Evolutionary conservation across 2,797 vertebrate genomes (phyloP), one percentile per base, ranked within the genome.

Genomic region (Menidia menidia): DNA sequence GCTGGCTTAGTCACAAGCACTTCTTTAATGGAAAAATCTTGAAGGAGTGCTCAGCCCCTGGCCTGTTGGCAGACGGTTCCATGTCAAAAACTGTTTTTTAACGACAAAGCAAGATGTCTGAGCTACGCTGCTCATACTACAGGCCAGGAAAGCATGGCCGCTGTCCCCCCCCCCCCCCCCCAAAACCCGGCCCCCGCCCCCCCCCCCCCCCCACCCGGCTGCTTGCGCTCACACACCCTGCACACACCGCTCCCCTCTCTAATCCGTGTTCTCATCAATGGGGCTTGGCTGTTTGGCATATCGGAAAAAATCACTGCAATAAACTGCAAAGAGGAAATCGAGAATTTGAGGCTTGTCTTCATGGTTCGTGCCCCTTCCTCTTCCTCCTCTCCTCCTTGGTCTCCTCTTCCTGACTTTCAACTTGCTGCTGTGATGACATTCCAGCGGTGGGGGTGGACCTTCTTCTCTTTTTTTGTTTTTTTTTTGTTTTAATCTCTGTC

Each of bases 401-500:
- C 77, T 87, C 77, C 69, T 84, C 83, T 89, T 78, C 78, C 83
- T 86, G 88, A 91, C 91, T 88, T 93, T 89, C 90, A 92, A 91
- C 90, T 92, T 93, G 88, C 87, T 81, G 90, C 89, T 89, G 82
- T 81, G 79, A 73, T 86, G 87, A 85, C 86, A 92, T 93, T 92
- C 93, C 94, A 92, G 88, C 64, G 75, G 69, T 75, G 77, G 77
- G 72, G 78, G 88, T 68, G 77, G 68, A 75, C 56, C 84, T 25
- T 25, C 25, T n/a, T n/a, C n/a, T n/a, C n/a, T n/a, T n/a, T n/a
- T n/a, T n/a, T n/a, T n/a, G n/a, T n/a, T n/a, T n/a, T n/a, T 12
- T 87, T 93, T 50, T 91, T 86, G 88, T 90, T 93, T 90, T 92
- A 88, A 89, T 93, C 87, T 88, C 77, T 87, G 85, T 90, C 90